Conservation (phyloP, 2,888 invertebrate genomes). For the Ennomos fuscantarius region DNA sequence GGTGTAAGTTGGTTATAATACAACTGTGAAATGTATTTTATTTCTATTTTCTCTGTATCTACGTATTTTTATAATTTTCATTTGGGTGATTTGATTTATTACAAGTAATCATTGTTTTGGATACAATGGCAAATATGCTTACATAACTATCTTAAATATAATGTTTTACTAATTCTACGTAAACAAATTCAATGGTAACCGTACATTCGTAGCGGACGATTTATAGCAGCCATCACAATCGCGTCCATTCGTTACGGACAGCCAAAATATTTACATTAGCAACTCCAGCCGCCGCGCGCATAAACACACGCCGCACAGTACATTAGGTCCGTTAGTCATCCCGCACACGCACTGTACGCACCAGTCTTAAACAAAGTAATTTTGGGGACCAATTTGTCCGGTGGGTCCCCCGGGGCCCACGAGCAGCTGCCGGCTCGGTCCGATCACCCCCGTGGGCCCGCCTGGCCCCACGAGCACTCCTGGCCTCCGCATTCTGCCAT, state of each 20-base stretch:
- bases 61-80: too few relatives aligned
- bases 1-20: neutral
- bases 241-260: constrained; percentile 35
- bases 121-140: too few relatives aligned
- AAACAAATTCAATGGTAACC: neutral
- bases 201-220: constrained; percentile 9
- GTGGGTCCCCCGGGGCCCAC: constrained; percentile 79
- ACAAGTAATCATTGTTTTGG: too few relatives aligned
- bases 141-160: too few relatives aligned
- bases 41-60: too few relatives aligned
- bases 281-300: constrained; percentile 13
- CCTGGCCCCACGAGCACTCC: constrained; percentile 71
- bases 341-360: constrained; percentile 19
- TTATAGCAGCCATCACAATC: constrained; percentile 32
- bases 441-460: constrained; percentile 61
- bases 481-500: constrained; percentile 50
- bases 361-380: constrained; percentile 68
- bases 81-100: too few relatives aligned
- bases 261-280: constrained; percentile 48
- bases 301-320: constrained; percentile 14
- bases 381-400: constrained; percentile 63
- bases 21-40: too few relatives aligned
- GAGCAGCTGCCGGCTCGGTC: constrained; percentile 51
- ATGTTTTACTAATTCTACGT: too few relatives aligned
- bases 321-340: constrained; percentile 8